phyloP scores from a whole-genome alignment of 1,140 invertebrate species.

The Pogonus chalceus region DNA sequence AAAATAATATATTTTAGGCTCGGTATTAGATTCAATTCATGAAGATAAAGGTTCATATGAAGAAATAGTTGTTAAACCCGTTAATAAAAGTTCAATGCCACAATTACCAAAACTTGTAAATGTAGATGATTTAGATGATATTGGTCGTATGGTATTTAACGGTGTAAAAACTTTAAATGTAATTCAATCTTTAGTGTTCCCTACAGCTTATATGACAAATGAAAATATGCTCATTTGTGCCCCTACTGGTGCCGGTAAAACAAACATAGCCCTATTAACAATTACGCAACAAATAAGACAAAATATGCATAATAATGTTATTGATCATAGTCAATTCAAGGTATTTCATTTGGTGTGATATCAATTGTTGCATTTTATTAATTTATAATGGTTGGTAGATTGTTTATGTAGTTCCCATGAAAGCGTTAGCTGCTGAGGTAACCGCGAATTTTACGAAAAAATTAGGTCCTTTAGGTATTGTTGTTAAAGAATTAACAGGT shows the following conservation, averaged over 20 bases:
- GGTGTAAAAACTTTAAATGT: constrained; percentile 80
- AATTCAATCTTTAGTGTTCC: constrained; percentile 93
- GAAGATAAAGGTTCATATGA: constrained; percentile 66
- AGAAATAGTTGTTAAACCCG: constrained; percentile 79
- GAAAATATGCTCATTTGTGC: constrained; percentile 96
- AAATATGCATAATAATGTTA: constrained; percentile 66
- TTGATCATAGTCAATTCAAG: constrained; percentile 91
- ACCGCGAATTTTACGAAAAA: constrained; percentile 85
- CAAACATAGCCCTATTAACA: constrained; percentile 92
- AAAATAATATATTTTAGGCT: too few relatives aligned
- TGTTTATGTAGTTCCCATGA: constrained; percentile 99
- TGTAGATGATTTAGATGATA: constrained; percentile 68
- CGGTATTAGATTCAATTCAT: constrained; percentile 56
- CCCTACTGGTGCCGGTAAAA: constrained; percentile 95
- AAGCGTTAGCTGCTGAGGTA: constrained; percentile 97
- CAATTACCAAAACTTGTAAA: constrained; percentile 60
- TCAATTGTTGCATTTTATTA: constrained; percentile 3
- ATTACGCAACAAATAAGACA: constrained; percentile 84
- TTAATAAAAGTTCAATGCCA: constrained; percentile 48
- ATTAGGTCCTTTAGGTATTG: constrained; percentile 62
- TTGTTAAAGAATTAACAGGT: constrained; percentile 89
- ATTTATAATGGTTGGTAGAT: constrained; percentile 50
- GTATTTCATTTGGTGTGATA: constrained; percentile 34
- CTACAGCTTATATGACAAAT: constrained; percentile 91
- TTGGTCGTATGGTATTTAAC: constrained; percentile 78